These are phyloP conservation scores for Doryteuthis pealeii DNA, from an alignment of 1,140 invertebrate genomes.

Conservation along the genomic window DNA sequence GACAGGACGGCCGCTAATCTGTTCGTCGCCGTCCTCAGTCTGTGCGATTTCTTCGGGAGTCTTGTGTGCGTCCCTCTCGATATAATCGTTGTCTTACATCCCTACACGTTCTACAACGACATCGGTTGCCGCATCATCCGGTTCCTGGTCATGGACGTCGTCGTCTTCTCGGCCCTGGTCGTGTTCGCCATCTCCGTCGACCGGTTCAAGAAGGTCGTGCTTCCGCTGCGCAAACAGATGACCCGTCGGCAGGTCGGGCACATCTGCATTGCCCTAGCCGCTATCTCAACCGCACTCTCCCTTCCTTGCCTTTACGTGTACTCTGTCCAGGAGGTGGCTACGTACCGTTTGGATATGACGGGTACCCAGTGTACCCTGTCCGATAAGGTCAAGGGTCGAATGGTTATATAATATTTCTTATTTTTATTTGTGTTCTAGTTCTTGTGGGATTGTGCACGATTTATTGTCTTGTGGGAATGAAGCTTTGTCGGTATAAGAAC, in stretches of 20 bases:
- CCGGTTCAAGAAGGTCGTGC: not conserved
- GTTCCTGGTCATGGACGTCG: not conserved
- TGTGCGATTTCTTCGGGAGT: not conserved
- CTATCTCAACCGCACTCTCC: not conserved
- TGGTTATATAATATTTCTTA: not conserved
- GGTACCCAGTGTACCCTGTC: not conserved
- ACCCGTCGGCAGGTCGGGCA: not conserved
- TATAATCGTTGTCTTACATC: not conserved
- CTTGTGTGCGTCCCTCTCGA: not conserved
- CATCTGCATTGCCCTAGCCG: not conserved
- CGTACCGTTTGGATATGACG: not conserved
- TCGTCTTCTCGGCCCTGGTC: not conserved
- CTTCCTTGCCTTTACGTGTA: not conserved
- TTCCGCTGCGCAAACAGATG: not conserved
- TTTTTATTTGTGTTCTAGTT: not conserved
- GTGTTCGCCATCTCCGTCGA: not conserved
- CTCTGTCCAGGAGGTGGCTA: not conserved
- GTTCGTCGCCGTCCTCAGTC: not conserved
- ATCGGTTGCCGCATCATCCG: not conserved
- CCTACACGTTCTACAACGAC: not conserved
- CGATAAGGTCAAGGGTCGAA: not conserved
- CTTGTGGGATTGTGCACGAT: not conserved
- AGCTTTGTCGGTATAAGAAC: not conserved
- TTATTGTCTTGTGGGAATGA: not conserved
- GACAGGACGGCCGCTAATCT: not conserved